phyloP scores from a whole-genome alignment of 1,140 invertebrate genomes.

The Centruroides sculpturatus region DNA sequence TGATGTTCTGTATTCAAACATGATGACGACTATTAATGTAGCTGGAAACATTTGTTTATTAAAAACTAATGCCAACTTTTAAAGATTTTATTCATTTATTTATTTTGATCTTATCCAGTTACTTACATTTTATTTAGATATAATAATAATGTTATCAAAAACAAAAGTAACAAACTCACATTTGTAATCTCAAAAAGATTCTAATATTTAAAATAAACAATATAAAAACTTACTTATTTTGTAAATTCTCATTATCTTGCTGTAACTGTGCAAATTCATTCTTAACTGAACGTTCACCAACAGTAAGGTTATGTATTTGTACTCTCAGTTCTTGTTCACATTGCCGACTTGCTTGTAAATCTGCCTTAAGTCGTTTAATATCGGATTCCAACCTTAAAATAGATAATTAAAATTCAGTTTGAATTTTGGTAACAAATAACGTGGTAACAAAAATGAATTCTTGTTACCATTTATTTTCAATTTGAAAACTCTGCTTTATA shows the following conservation, averaged over 20 bases:
- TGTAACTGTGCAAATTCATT: slow-evolving; percentile 59
- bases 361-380: slow-evolving; percentile 60
- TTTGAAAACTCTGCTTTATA: too few relatives aligned
- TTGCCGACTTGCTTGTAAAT: slow-evolving; percentile 50
- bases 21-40: too few relatives aligned
- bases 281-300: slow-evolving; percentile 54
- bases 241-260: slow-evolving; percentile 65
- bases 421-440: too few relatives aligned
- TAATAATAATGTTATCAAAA: background rate
- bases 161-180: background rate
- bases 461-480: too few relatives aligned
- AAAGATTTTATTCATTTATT: too few relatives aligned
- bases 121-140: background rate
- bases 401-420: background rate
- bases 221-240: slow-evolving; percentile 46
- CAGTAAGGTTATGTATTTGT: slow-evolving; percentile 50
- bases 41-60: too few relatives aligned
- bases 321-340: slow-evolving; percentile 66
- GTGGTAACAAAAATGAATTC: too few relatives aligned
- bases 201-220: background rate
- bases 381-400: slow-evolving; percentile 45
- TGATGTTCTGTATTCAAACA: too few relatives aligned
- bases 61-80: too few relatives aligned
- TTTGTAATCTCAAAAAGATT: background rate
- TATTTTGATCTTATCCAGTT: too few relatives aligned